A percentile compares a stretch with the other conserved stretches of the same genome.
Conservation (phyloP, 2,113 vertebrate genomes). For the Regulus satrapa region DNA sequence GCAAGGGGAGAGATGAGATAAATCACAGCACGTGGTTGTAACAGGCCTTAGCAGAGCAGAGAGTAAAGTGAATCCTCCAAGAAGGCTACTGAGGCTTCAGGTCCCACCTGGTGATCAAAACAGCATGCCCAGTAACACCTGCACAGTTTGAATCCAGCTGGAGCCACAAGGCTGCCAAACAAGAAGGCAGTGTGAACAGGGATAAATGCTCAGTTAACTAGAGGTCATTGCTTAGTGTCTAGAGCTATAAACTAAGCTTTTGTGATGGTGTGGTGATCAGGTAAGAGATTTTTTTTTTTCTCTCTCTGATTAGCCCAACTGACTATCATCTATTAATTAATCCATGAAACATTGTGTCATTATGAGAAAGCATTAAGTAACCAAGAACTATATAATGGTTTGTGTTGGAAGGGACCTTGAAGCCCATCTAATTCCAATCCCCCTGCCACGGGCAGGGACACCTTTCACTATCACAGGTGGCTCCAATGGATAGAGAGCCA, state of each 20-base stretch:
- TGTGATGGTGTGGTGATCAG: not conserved
- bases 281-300: not conserved
- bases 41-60: constrained; percentile 55
- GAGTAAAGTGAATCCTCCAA: not conserved
- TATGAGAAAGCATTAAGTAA: not conserved
- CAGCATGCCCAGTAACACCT: constrained; percentile 24
- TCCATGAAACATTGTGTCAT: not conserved
- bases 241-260: not conserved
- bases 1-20: constrained; percentile 60
- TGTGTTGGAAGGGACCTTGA: not conserved
- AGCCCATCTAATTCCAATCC: not conserved
- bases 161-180: constrained; percentile 6
- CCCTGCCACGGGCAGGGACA: not conserved
- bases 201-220: not conserved
- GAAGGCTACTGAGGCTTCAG: not conserved
- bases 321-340: not conserved
- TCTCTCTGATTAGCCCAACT: not conserved
- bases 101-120: constrained; percentile 42
- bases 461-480: not conserved
- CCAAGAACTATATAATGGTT: not conserved
- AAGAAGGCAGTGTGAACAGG: not conserved
- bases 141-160: not conserved
- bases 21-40: constrained; percentile 3
- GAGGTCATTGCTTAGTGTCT: not conserved
- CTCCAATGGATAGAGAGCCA: not conserved